These are phyloP conservation scores for Crocodylus rhombifer DNA, from an alignment of 2,797 vertebrate species.

Conservation along the genomic window DNA sequence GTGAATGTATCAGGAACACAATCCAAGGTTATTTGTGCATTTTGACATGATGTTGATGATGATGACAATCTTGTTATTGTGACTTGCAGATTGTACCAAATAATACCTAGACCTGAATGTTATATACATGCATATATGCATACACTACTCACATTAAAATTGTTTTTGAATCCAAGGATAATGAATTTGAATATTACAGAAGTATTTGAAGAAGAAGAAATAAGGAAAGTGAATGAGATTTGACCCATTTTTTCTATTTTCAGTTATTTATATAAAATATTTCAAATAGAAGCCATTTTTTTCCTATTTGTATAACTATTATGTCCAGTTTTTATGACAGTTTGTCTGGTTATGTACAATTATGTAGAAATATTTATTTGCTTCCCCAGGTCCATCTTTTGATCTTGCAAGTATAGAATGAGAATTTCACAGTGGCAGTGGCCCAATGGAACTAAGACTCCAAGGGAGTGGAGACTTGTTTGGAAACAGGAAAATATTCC, in stretches of 20 bases:
- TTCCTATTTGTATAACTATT: neutral
- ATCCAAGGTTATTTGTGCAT: neutral
- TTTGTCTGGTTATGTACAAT: neutral
- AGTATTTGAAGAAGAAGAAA: neutral
- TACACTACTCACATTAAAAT: neutral
- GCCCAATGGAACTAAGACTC: too few species aligned
- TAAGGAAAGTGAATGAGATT: neutral
- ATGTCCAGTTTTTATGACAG: neutral
- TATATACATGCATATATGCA: neutral
- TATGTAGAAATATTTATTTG: neutral
- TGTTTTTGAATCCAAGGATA: neutral
- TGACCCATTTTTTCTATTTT: neutral
- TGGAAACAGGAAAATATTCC: too few species aligned
- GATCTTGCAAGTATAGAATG: neutral
- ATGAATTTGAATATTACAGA: neutral
- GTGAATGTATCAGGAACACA: neutral
- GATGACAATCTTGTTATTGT: neutral
- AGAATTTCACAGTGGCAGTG: neutral
- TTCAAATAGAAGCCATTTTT: neutral
- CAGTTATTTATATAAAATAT: rapidly evolving
- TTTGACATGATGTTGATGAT: rapidly evolving
- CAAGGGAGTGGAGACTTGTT: too few species aligned
- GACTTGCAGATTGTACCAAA: rapidly evolving
- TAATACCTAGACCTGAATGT: neutral
- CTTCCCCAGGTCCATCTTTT: neutral